These are phyloP conservation scores for Rostratula benghalensis DNA, from an alignment of 2,113 vertebrate species.

Conservation along the genomic window DNA sequence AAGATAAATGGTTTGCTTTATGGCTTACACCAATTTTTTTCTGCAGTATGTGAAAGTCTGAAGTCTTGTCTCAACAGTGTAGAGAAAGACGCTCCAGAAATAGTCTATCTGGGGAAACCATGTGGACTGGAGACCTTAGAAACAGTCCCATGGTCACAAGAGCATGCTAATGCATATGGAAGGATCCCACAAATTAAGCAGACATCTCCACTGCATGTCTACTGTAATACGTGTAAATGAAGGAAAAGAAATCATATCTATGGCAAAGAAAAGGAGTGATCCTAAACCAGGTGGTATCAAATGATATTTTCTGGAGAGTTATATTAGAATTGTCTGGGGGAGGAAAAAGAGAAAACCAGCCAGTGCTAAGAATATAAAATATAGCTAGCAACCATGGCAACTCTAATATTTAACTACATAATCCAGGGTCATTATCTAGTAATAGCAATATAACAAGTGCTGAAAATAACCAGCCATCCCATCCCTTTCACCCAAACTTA, in stretches of 20 bases:
- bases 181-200: background rate
- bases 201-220: background rate
- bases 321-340: constrained; percentile 53
- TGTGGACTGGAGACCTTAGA: background rate
- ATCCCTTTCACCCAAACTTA: constrained; percentile 67
- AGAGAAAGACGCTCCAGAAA: background rate
- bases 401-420: constrained; percentile 67
- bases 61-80: background rate
- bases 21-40: background rate
- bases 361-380: constrained; percentile 62
- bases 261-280: background rate
- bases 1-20: background rate
- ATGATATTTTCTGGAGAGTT: constrained; percentile 33
- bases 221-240: background rate
- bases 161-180: background rate
- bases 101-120: background rate
- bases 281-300: constrained; percentile 10
- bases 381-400: constrained; percentile 63
- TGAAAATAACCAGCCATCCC: constrained; percentile 62
- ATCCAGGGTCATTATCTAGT: constrained; percentile 66
- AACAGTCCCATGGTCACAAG: background rate
- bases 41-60: background rate
- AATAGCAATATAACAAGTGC: constrained; percentile 67
- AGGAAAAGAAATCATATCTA: background rate
- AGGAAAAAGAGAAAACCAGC: constrained; percentile 49